Base-by-base conservation (phyloP, 1,140 invertebrate genomes). In the Frieseomelitta varia region DNA sequence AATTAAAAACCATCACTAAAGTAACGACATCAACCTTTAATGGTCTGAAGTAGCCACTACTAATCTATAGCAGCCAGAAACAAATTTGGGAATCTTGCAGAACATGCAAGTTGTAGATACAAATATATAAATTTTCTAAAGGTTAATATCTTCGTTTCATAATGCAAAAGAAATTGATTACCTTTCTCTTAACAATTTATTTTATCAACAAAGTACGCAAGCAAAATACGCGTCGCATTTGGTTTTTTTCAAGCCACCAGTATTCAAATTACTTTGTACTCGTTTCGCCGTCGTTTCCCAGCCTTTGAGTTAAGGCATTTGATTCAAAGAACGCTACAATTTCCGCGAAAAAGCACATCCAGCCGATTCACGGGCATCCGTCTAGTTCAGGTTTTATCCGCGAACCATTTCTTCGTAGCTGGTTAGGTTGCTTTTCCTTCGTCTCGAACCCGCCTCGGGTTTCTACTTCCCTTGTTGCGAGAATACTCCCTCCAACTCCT, bases 401-500 rank as follows among this genome's bases (percentile, higher is more conserved):
- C 27, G 8, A 67, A 11, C 17, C 51, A 47, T 39, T 77, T 69
- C 81, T 55, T 61, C 55, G 63, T 82, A 63, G 8, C 34, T 30
- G 69, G 21, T 51, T 80, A 73, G 21, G n/a, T 24, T n/a, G 51
- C 58, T 34, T 72, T 63, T 72, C 39, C 76, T 53, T 84, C 17
- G n/a, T 61, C 58, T 56, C 61, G 77, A 77, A 87, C 27, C 51
- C 51, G n/a, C 86, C 55, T 58, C 74, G 65, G 47, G 69, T 85
- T 87, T 58, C 73, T 74, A 55, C 69, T 71, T 84, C 82, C 79
- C 79, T 76, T 69, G 58, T 65, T 72, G 47, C 3, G 55, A 72
- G 84, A 77, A 83, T 72, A 69, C 88, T 88, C 84, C 84, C 73
- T 82, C 88, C 88, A 89, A 80, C 65, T 69, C n/a, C 55, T 71